A percentile compares a stretch with the other conserved stretches of the same genome.
Conservation (phyloP, 2,888 invertebrate species). For the Ectemnius cavifrons region DNA sequence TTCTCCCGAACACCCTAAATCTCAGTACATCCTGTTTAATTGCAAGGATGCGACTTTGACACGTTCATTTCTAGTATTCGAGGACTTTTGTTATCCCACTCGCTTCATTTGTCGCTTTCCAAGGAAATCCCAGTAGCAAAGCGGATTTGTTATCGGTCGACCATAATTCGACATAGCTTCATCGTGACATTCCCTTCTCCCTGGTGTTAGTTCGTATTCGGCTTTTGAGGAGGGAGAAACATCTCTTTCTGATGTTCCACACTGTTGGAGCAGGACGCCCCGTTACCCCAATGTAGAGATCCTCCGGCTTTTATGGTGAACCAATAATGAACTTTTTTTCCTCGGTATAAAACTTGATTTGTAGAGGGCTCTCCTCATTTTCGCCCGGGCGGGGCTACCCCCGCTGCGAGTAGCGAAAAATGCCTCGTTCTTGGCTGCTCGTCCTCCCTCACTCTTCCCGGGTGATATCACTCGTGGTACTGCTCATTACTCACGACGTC, state of each 20-base stretch:
- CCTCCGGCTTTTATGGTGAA: constrained; percentile 73
- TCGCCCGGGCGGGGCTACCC: constrained; percentile 32
- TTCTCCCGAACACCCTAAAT: not conserved
- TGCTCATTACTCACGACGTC: constrained; percentile 77
- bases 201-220: constrained; percentile 49
- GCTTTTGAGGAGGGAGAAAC: constrained; percentile 40
- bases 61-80: not conserved
- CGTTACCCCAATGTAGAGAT: constrained; percentile 55
- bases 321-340: constrained; percentile 77
- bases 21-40: not conserved
- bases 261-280: constrained; percentile 26
- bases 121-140: constrained; percentile 6
- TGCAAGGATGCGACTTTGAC: not conserved
- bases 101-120: constrained; percentile 27
- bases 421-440: constrained; percentile 67
- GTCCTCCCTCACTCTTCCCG: constrained; percentile 64
- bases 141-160: constrained; percentile 60
- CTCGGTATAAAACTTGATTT: constrained; percentile 76
- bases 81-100: not conserved
- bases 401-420: constrained; percentile 55
- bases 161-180: constrained; percentile 62
- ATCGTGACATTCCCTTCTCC: constrained; percentile 42
- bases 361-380: constrained; percentile 66
- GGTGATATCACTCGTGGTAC: constrained; percentile 77
- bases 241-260: constrained; percentile 17